A percentile compares a stretch with the other conserved stretches of the same genome.
Evolutionary conservation across 2,113 vertebrate species (phyloP).

Genomic region (Taurulus bubalis): DNA sequence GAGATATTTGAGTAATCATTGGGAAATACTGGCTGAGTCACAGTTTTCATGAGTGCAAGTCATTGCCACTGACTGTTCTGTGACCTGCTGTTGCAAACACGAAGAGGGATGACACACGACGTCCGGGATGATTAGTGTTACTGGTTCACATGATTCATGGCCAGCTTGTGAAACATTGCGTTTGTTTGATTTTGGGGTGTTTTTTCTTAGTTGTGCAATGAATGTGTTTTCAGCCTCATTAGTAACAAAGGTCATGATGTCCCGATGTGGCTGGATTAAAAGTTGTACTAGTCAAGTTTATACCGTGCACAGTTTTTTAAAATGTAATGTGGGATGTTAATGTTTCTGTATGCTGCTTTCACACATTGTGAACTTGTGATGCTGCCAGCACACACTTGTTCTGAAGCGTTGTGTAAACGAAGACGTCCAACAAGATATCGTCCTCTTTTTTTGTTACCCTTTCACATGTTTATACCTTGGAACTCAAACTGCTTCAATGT

Average conservation of each 20-base stretch:
- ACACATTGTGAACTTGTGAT: constrained; percentile 39
- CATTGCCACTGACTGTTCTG: constrained; percentile 51
- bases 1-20: constrained; percentile 34
- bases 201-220: constrained; percentile 27
- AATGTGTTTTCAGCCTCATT: constrained; percentile 48
- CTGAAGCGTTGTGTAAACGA: constrained; percentile 22
- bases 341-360: constrained; percentile 45
- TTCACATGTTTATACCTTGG: constrained; percentile 29
- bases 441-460: constrained; percentile 11
- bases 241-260: constrained; percentile 33
- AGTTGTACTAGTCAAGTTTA: constrained; percentile 43
- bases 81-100: constrained; percentile 44
- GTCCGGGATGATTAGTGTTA: constrained; percentile 35
- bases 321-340: constrained; percentile 56
- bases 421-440: constrained; percentile 18
- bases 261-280: constrained; percentile 40
- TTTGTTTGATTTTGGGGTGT: background rate
- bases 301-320: constrained; percentile 51
- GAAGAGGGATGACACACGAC: constrained; percentile 15
- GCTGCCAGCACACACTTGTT: constrained; percentile 45
- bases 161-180: constrained; percentile 40
- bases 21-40: constrained; percentile 56
- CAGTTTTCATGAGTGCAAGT: constrained; percentile 40
- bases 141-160: constrained; percentile 26
- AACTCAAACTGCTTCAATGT: constrained; percentile 29